Evolutionary conservation across 1,140 invertebrate genomes (phyloP), one percentile per base, ranked within the genome.

Genomic region (Sycophila sp.): DNA sequence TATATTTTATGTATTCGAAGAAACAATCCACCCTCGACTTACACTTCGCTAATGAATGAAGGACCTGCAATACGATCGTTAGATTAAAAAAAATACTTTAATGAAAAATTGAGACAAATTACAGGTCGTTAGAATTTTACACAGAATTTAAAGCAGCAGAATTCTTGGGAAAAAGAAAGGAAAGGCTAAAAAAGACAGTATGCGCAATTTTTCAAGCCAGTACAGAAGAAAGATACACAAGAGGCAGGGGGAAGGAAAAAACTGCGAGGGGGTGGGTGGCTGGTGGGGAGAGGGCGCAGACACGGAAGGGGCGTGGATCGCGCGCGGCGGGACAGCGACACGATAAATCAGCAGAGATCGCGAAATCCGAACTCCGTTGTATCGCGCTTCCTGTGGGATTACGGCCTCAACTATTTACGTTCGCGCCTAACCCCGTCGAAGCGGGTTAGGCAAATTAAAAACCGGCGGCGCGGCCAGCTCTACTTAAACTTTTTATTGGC

Each of bases 331-430:
- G 26, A 15, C 22, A 38, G 32, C 24, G 17, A 5, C 2, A n/a
- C 36, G 26, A 63, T 69, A 62, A 69, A 69, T 69, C 51, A 69
- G 47, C 17, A 49, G n/a, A n/a, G 28, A 62, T 56, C 49, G 68
- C 59, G n/a, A 55, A 55, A 42, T 69, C 68, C 68, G 51, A 22
- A 15, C 53, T 56, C 24, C 36, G 11, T 3, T 47, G 66, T 51
- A 47, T 60, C 67, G 56, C 17, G 19, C 42, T 63, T 63, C 45
- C 28, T 38, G 53, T 36, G 19, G 22, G 1, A 22, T 22, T 45
- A 26, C 24, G 32, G 13, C n/a, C n/a, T n/a, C n/a, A n/a, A n/a
- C 19, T n/a, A 45, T 45, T 19, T 45, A 26, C n/a, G 15, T 63
- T 63, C 28, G n/a, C 28, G 4, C 28, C 11, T 17, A 53, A 28